These are phyloP conservation scores for Forbesichthys agassizii DNA, from an alignment of 2,113 vertebrate species.

Conservation along the genomic window DNA sequence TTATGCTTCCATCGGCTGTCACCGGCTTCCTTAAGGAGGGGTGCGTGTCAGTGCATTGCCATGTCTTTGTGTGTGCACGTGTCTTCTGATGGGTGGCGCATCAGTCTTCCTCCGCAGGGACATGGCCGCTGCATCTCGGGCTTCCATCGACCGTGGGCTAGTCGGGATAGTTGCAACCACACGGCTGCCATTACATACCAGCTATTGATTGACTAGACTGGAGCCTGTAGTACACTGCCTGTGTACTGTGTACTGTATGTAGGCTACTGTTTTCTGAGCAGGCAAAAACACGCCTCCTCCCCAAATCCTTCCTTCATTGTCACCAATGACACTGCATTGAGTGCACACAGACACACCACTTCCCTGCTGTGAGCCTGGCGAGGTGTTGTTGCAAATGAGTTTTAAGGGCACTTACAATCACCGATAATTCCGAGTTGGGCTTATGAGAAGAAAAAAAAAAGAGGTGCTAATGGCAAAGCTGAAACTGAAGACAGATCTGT, in stretches of 20 bases:
- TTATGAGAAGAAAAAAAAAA: not conserved
- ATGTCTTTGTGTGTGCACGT: conserved; percentile 6
- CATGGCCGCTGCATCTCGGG: not conserved
- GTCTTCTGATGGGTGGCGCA: not conserved
- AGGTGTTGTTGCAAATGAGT: no score
- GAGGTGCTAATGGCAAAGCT: conserved; percentile 38
- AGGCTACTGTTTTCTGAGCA: no score
- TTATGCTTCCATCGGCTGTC: no score
- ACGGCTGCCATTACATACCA: conserved; percentile 3
- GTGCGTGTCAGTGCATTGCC: not conserved
- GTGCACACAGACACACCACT: no score
- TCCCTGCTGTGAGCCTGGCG: no score
- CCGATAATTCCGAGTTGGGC: conserved; percentile 34
- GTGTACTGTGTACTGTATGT: not conserved
- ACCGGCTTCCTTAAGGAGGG: not conserved
- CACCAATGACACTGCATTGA: no score
- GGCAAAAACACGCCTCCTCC: no score
- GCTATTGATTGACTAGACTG: conserved; percentile 13
- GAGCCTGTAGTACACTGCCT: not conserved
- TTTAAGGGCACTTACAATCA: conserved; percentile 23
- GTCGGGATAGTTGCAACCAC: conserved; percentile 15
- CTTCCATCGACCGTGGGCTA: conserved; percentile 7
- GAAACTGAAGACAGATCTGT: conserved; percentile 54
- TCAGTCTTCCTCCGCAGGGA: not conserved
- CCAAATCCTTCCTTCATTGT: no score